Evolutionary conservation across 2,797 vertebrate genomes (phyloP).

Genomic region (Smutsia gigantea): DNA sequence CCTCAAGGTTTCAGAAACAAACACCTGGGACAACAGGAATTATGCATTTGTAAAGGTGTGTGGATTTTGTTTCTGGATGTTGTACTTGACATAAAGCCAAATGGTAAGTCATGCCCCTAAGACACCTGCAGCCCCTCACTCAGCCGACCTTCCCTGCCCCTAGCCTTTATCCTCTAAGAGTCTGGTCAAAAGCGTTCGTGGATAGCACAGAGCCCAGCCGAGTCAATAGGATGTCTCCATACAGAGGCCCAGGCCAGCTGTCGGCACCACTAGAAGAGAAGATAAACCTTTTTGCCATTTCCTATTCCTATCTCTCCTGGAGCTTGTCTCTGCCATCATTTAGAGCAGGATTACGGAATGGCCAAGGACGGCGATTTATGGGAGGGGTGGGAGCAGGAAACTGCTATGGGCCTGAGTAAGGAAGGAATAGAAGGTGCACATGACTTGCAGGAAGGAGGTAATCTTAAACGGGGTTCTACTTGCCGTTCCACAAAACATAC

Average conservation of each 20-base stretch:
- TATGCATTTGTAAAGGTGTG: background rate
- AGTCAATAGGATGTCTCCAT: background rate
- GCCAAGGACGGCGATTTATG: too few relatives aligned
- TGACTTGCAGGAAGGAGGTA: accelerated
- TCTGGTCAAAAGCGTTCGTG: background rate
- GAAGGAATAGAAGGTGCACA: accelerated
- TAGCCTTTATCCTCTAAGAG: background rate
- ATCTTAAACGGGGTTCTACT: background rate
- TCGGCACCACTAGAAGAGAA: background rate
- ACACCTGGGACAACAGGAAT: background rate
- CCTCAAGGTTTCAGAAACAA: background rate
- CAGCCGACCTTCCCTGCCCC: too few relatives aligned
- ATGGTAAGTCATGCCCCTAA: too few relatives aligned
- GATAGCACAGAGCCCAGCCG: background rate
- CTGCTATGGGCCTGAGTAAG: background rate
- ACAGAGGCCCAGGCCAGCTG: background rate
- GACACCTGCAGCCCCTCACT: background rate
- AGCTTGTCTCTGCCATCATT: background rate
- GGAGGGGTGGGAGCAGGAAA: background rate
- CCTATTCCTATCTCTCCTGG: too few relatives aligned
- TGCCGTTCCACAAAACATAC: background rate
- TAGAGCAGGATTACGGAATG: background rate
- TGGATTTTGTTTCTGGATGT: background rate
- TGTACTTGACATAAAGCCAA: background rate
- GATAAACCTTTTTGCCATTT: background rate